Evolutionary conservation across 2,797 vertebrate species (phyloP).

Genomic region (Microtus obscurus): DNA sequence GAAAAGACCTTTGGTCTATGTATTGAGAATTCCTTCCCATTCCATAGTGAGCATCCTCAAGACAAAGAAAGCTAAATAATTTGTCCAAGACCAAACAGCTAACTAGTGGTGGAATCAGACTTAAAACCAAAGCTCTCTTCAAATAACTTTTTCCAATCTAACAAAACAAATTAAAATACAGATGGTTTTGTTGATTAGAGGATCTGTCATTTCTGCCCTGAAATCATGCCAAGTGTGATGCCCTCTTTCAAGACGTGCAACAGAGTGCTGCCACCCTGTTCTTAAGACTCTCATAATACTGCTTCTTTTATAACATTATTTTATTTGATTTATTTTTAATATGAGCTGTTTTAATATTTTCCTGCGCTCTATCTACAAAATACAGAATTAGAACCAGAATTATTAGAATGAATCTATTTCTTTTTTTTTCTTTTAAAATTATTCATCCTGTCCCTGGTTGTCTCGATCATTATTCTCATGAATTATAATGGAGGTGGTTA

Average conservation of each 20-base stretch:
- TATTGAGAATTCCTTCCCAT: background rate
- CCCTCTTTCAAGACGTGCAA: background rate
- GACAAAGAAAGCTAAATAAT: background rate
- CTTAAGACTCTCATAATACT: background rate
- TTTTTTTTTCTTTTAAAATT: conserved; percentile 1
- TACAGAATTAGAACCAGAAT: background rate
- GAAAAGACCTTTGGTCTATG: background rate
- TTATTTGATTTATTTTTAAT: conserved; percentile 4
- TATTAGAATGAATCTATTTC: background rate
- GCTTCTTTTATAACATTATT: background rate
- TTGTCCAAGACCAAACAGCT: background rate
- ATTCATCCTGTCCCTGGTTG: background rate
- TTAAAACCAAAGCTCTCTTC: conserved; percentile 8
- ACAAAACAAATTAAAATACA: background rate
- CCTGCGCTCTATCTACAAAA: background rate
- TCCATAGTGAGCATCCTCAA: background rate
- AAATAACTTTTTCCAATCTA: background rate
- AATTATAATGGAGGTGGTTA: background rate
- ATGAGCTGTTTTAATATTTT: background rate
- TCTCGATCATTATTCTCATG: background rate
- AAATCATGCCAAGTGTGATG: background rate
- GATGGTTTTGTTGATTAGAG: background rate
- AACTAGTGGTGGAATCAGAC: background rate
- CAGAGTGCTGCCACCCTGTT: background rate
- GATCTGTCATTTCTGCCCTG: background rate